Percentiles rank a stretch among this genome's conserved stretches.
These are phyloP conservation scores for Octonoba sinensis DNA, from an alignment of 2,888 invertebrate species.

Conservation along the genomic window DNA sequence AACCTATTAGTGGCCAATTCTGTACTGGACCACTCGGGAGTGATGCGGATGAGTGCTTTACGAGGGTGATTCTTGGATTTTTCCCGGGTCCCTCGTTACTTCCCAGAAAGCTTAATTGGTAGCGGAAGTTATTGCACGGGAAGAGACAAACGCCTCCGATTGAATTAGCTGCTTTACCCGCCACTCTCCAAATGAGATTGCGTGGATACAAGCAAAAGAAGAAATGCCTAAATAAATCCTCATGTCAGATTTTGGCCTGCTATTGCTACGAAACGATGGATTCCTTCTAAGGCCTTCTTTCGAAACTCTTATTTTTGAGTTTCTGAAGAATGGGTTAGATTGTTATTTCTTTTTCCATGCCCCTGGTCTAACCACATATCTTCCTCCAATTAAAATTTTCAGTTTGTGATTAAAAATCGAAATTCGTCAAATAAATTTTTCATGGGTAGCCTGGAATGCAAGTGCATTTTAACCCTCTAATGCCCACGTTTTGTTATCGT, in stretches of 20 bases:
- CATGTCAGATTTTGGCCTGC: slow-evolving; percentile 33
- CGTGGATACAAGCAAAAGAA: slow-evolving; percentile 1
- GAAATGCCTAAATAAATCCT: slow-evolving; percentile 27
- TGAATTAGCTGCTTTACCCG: slow-evolving; percentile 47
- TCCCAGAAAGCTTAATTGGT: slow-evolving; percentile 45
- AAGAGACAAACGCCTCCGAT: slow-evolving; percentile 55
- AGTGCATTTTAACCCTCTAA: too few relatives aligned
- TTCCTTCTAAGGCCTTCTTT: too few relatives aligned
- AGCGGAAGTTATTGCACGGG: slow-evolving; percentile 57
- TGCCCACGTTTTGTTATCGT: too few relatives aligned
- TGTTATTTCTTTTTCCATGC: too few relatives aligned
- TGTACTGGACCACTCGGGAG: background rate
- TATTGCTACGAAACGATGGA: too few relatives aligned
- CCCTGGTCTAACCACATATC: too few relatives aligned
- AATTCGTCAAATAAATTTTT: too few relatives aligned
- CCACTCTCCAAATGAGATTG: slow-evolving; percentile 56
- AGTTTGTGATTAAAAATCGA: too few relatives aligned
- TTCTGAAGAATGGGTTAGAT: too few relatives aligned
- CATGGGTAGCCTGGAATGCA: too few relatives aligned
- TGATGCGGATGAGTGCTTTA: slow-evolving; percentile 32
- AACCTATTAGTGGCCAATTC: slow-evolving; percentile 14
- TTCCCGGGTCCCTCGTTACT: slow-evolving; percentile 34
- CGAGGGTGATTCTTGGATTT: slow-evolving; percentile 30
- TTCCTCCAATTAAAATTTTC: too few relatives aligned
- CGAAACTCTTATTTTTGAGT: too few relatives aligned